Base-by-base conservation (phyloP, 2,113 vertebrate genomes). In the Phylloscopus whistleri region DNA sequence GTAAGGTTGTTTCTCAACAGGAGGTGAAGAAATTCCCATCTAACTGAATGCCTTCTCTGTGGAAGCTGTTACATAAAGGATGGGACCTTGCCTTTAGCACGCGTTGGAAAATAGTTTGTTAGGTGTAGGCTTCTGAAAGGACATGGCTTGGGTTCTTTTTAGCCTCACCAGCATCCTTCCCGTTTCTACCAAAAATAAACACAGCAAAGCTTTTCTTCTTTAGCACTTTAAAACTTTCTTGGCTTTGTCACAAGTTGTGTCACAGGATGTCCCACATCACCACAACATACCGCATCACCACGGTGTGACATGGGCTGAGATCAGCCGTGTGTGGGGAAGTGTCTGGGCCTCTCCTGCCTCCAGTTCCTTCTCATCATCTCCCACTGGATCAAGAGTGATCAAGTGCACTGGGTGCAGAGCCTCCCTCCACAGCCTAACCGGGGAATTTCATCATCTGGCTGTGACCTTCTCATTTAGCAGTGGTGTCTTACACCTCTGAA, bases 221-320 rank as follows among this genome's bases (percentile, higher is more conserved):
- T 30, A 75, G 44, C 10, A 39, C n/a, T 92, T 93, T 53, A 70
- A 62, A 48, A 49, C 49, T 52, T 53, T 59, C 64, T 76, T 59
- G 86, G 48, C 90, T 82, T 80, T 87, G 73, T 78, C 73, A 88
- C 30, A 56, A 37, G 49, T 24, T 68, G 53, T 92, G 86, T 90
- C 86, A 95, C 93, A 95, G 95, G 92, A 95, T 92, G 70, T 90
- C 58, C 86, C 90, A 73, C 49, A 90, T 41, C 80, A 68, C 87
- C 55, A 31, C 68, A 77, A 55, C 31, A 70, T 10, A 85, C 30
- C 21, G 2, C 68, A 90, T 59, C 64, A 66, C 64, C 22, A 2
- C 66, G 51, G 86, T 21, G 4, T 46, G 77, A 95, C 56, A 78
- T 1, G 11, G 70, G 53, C 58, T 76, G 67, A 66, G 75, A 69